Base-by-base conservation (phyloP, 1,140 invertebrate genomes). In the Drosophila orosa region DNA sequence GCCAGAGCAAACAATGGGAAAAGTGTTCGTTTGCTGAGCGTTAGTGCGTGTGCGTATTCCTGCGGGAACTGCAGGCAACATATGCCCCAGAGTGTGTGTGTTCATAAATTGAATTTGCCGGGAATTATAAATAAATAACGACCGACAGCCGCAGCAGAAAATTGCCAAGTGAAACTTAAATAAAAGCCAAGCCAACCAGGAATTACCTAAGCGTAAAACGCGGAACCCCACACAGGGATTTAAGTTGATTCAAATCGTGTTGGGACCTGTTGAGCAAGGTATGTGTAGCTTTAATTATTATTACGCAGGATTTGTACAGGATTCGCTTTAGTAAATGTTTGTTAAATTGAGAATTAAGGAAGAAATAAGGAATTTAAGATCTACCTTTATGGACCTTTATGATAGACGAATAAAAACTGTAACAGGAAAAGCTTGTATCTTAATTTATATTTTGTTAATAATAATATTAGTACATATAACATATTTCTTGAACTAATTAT, bases 41-140 rank as follows among this genome's bases (percentile, higher is more conserved):
- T 22, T 31, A 48, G 31, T 61, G 48, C 35, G 48, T 48, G 48
- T 47, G 69, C 24, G 33, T 35, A 66, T 37, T 75, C 50, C 65
- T 19, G 13, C 48, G 67, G 50, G 42, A 57, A 31, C 31, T 47
- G 25, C 22, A 15, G 25, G 10, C 7, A 59, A 33, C 45, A 31
- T 61, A 42, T 73, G 37, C 31, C 25, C 37, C 27, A 22, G 35
- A 27, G 44, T 54, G 29, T 61, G 39, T 40, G 48, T 42, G 40
- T 17, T 25, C 31, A 22, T 62, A 57, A 65, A 75, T 75, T 65
- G 37, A 47, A 75, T 63, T 62, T 74, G 33, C 35, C 27, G 39
- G 29, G 24, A 74, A 73, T 54, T 58, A 66, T 39, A 58, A 75
- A 75, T 74, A 65, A 75, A 66, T 52, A 66, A 66, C 29, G 50